These are phyloP conservation scores for Drosophila trapezifrons DNA, from an alignment of 1,140 invertebrate genomes.

Conservation along the genomic window DNA sequence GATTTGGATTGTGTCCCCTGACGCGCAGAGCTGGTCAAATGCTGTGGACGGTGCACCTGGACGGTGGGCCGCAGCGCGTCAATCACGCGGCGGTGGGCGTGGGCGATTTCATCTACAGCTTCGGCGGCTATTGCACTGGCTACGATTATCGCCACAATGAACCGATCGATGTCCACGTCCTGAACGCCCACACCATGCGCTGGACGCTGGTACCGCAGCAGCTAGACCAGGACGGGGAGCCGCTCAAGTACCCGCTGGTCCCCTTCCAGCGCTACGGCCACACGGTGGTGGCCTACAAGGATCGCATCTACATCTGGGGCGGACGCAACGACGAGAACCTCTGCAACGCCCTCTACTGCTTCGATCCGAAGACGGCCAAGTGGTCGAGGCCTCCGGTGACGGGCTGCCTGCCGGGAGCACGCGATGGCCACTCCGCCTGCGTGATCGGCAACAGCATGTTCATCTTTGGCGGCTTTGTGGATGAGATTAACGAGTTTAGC, in stretches of 20 bases:
- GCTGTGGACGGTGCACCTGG: conserved; percentile 92
- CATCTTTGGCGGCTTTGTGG: conserved; percentile 95
- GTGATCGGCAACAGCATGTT: conserved; percentile 93
- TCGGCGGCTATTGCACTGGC: conserved; percentile 94
- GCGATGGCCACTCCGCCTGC: conserved; percentile 96
- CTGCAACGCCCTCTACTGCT: conserved; percentile 91
- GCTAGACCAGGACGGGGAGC: conserved; percentile 56
- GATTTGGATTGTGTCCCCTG: neutral
- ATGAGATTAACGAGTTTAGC: conserved; percentile 91
- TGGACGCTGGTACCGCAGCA: conserved; percentile 85
- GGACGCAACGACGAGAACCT: conserved; percentile 93
- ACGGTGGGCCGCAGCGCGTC: conserved; percentile 89
- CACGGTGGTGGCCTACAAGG: conserved; percentile 91
- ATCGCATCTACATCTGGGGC: conserved; percentile 93
- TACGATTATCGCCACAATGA: conserved; percentile 89
- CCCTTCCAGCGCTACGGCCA: conserved; percentile 91
- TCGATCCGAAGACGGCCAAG: conserved; percentile 89
- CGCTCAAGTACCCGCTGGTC: conserved; percentile 84
- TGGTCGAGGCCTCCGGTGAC: conserved; percentile 88
- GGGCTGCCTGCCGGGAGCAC: conserved; percentile 89
- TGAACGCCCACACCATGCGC: conserved; percentile 90
- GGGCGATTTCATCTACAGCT: conserved; percentile 92
- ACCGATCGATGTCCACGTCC: conserved; percentile 94
- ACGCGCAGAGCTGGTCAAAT: conserved; percentile 77
- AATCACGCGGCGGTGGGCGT: conserved; percentile 96